Base-by-base conservation (phyloP, 2,888 invertebrate genomes). In the Brachyptera putata region DNA sequence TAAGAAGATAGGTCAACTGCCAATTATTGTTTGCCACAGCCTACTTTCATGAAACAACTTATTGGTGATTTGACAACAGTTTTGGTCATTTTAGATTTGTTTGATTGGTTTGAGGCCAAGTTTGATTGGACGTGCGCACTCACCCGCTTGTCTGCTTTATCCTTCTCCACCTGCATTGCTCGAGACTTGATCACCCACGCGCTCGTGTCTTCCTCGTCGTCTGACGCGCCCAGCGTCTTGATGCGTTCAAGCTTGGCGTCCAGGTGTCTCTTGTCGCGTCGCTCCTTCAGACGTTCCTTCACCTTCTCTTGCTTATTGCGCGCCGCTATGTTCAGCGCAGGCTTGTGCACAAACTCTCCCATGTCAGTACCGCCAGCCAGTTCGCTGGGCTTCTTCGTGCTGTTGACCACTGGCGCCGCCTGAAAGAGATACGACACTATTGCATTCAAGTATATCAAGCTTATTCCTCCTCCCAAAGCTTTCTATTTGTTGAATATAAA, bases 281-380 rank as follows among this genome's bases (percentile, higher is more conserved):
- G 83, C 65, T 85, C 83, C 43, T 83, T 82, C 3, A 98, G 75
- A 70, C 86, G 91, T 64, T 91, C 88, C 14, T 87, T 84, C 2
- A 98, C 73, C 73, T 92, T 91, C 65, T 95, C 91, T 0, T 86
- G 83, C 69, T 86, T 81, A 62, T 84, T 82, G 70, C 89, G 88
- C 25, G 87, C 80, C 11, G 84, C 79, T 56, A 87, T 77, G 75
- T 91, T 91, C 64, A 82, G 81, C 71, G 64, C 91, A 18, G 92
- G 92, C 74, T 89, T 89, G 74, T 93, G 92, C 70, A 91, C 86
- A 77, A 91, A 92, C 71, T 92, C 91, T 56, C 91, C 91, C 74
- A 80, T 72, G 57, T 73, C 72, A 39, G 68, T 69, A 26, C 74
- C 73, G 43, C 72, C 74, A 24, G 70, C 70, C 61, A 46, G 46